Evolutionary conservation across 1,140 invertebrate species (phyloP), one percentile per base, ranked within the genome.

Genomic region (Monochamus saltuarius): DNA sequence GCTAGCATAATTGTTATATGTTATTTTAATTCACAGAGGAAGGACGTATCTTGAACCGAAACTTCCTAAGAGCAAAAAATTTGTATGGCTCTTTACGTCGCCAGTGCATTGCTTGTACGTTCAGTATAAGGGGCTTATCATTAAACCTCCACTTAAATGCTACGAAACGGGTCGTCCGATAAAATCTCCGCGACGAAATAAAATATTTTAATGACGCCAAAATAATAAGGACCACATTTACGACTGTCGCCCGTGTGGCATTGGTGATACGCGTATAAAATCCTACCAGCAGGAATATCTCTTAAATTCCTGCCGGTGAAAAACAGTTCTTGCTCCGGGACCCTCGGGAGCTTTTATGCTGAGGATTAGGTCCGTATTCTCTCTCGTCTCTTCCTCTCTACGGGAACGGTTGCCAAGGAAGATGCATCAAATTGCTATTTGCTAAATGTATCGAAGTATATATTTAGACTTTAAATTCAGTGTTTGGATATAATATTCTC

Each of bases 201-300:
- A 66, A 62, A 66, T 66, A 49, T 65, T 66, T 66, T 62, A 66
- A 66, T 56, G 56, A 58, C 52, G 49, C 62, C 56, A 59, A 63
- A 66, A 66, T 66, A 60, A 63, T 66, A 62, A 63, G 49, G 56
- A 46, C 47, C 17, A 49, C 60, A 66, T 66, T 66, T 66, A 66
- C 64, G 61, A 46, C 55, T 47, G 51, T 59, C 46, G 54, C 56
- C 56, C 37, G 42, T 46, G 22, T 66, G 64, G 62, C 64, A 66
- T 66, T 66, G 64, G 64, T 58, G 61, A 66, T 42, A 59, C 61
- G 51, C 64, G 60, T 64, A 67, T 67, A 67, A 67, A 67, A 67
- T 67, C 65, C 61, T 64, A 51, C 58, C 53, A 56, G 58, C 43
- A 64, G 56, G 61, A 64, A 64, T 64, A 64, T 56, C 62, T 64